Evolutionary conservation across 2,888 invertebrate genomes (phyloP), one percentile per base, ranked within the genome.

Genomic region (Linyphia triangularis): DNA sequence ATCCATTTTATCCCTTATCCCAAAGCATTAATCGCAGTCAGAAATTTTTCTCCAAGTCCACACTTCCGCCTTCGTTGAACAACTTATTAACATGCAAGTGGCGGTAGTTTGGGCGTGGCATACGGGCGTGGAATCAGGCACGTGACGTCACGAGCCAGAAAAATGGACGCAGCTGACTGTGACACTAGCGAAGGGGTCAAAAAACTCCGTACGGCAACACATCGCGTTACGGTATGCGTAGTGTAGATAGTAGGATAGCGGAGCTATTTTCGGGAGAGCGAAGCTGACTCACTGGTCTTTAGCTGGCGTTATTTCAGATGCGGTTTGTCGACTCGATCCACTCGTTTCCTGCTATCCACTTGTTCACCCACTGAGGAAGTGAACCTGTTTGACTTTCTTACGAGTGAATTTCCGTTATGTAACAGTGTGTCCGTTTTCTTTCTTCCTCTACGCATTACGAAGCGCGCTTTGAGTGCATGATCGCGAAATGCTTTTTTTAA

Each of bases 121-220:
- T 51, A 57, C 28, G 61, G 73, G 73, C 51, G n/a, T n/a, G n/a
- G n/a, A n/a, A n/a, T n/a, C n/a, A n/a, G n/a, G 57, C 33, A 28
- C 59, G 65, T 65, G 75, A 75, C 75, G 75, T 65, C 65, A 65
- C 30, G 65, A 59, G 51, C 30, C 9, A 3, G 75, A 30, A 59
- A 75, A n/a, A 75, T 75, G 57, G 57, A 51, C 75, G 75, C 75
- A 75, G 75, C 75, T 75, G 75, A 75, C 30, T 75, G 59, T 75
- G 75, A 75, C 33, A 24, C n/a, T n/a, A n/a, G 19, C 37, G 67
- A n/a, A 28, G 73, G 59, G 75, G 75, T 75, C 75, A 75, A 75
- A 51, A 75, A 75, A 75, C 75, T 75, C 57, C 30, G 37, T 69
- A 59, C 22, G 59, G 59, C 65, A 65, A 65, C 65, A 65, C 28